phyloP scores from a whole-genome alignment of 2,888 invertebrate genomes.

The Archips crataeganus region DNA sequence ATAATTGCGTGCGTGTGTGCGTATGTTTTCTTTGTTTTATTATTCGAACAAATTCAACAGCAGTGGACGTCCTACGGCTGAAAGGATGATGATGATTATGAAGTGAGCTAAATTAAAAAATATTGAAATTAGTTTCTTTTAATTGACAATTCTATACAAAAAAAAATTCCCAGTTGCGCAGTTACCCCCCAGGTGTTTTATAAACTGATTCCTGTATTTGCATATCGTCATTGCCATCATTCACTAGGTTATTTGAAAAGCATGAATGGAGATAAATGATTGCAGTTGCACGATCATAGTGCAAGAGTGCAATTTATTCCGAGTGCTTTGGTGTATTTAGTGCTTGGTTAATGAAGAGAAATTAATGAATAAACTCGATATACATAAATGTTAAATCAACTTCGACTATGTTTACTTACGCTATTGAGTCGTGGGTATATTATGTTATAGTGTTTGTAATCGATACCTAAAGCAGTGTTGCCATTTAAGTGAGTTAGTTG shows the following conservation, averaged over 20 bases:
- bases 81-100: too few relatives aligned
- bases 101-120: too few relatives aligned
- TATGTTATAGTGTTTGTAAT: too few relatives aligned
- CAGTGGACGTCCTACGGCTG: too few relatives aligned
- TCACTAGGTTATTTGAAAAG: constrained; percentile 4
- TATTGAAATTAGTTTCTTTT: too few relatives aligned
- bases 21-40: too few relatives aligned
- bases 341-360: constrained; percentile 9
- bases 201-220: not conserved
- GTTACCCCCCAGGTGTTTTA: not conserved
- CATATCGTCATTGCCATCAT: not conserved
- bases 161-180: too few relatives aligned
- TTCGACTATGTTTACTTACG: not conserved
- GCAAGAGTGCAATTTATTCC: constrained; percentile 20
- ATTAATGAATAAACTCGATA: constrained; percentile 8
- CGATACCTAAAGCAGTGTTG: too few relatives aligned
- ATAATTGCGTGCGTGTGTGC: too few relatives aligned
- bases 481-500: too few relatives aligned
- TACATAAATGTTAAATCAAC: not conserved
- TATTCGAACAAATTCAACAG: too few relatives aligned
- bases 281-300: not conserved
- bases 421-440: not conserved
- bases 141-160: too few relatives aligned
- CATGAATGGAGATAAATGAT: constrained; percentile 8
- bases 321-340: constrained; percentile 25